Evolutionary conservation across 1,140 invertebrate genomes (phyloP).

Genomic region (Zeugodacus cucurbitae): DNA sequence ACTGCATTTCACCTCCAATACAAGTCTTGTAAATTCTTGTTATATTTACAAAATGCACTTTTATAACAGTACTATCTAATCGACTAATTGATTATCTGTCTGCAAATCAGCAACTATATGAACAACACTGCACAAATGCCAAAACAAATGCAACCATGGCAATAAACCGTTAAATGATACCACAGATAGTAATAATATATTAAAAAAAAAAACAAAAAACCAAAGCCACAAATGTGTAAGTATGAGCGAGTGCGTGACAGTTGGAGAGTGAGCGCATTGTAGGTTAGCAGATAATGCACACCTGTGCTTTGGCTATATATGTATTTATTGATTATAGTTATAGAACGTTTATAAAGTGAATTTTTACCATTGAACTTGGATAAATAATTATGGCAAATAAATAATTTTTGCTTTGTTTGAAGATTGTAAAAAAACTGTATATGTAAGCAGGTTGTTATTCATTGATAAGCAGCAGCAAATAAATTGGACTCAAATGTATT

Average conservation of each 20-base stretch:
- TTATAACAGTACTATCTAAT: neutral
- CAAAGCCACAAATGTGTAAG: neutral
- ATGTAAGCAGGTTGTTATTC: too few relatives aligned
- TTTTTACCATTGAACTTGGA: neutral
- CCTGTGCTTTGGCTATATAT: neutral
- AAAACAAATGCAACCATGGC: neutral
- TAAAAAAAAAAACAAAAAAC: neutral
- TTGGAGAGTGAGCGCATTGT: neutral
- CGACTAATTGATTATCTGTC: neutral
- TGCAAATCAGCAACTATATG: neutral
- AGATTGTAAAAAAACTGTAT: neutral
- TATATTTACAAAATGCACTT: neutral
- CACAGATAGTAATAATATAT: neutral
- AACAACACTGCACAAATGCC: neutral
- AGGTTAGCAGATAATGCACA: neutral
- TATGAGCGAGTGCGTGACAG: neutral
- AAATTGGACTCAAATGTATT: neutral
- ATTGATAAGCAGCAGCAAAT: neutral
- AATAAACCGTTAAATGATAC: neutral
- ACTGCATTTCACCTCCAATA: neutral
- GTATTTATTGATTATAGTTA: neutral
- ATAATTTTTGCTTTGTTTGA: neutral
- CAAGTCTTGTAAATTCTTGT: neutral
- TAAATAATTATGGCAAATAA: neutral
- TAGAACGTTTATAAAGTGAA: neutral